Percentiles rank a stretch among this genome's conserved stretches.
These are phyloP conservation scores for Acanthopagrus latus DNA, from an alignment of 2,797 vertebrate genomes.

Conservation along the genomic window DNA sequence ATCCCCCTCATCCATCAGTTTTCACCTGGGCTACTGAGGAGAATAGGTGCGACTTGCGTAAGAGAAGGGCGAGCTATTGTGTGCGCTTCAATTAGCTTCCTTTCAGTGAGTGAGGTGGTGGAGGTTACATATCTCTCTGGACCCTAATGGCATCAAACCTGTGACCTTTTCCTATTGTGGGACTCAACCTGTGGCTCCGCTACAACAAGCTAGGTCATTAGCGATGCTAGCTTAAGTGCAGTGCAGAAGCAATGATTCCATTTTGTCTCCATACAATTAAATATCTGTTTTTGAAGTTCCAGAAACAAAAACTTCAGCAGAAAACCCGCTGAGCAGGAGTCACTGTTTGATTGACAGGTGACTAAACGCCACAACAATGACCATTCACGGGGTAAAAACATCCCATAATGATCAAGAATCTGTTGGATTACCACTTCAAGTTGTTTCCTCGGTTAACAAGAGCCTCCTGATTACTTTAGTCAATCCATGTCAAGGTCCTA, in stretches of 20 bases:
- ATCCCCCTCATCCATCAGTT: constrained; percentile 51
- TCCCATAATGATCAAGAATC: constrained; percentile 2
- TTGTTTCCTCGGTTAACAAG: constrained; percentile 19
- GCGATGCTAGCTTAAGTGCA: background rate
- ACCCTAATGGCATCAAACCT: constrained; percentile 28
- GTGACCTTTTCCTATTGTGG: constrained; percentile 37
- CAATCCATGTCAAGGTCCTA: constrained; percentile 52
- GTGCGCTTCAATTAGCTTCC: constrained; percentile 31
- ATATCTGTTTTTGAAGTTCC: background rate
- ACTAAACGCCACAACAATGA: background rate
- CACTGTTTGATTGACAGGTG: background rate
- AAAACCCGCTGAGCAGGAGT: background rate
- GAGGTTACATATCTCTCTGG: constrained; percentile 13
- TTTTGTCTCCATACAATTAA: background rate
- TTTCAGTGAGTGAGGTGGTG: constrained; percentile 11
- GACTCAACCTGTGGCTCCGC: background rate
- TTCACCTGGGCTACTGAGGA: constrained; percentile 47
- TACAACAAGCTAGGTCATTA: constrained; percentile 11
- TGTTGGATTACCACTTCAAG: background rate
- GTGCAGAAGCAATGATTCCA: background rate
- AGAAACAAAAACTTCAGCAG: background rate
- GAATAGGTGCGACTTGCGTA: constrained; percentile 18
- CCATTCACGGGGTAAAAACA: background rate
- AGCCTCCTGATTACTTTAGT: constrained; percentile 27
- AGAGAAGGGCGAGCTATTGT: constrained; percentile 23